A percentile compares a stretch with the other conserved stretches of the same genome.
Evolutionary conservation across 2,888 invertebrate species (phyloP).

Genomic region (Carpatolechia fugitivella): DNA sequence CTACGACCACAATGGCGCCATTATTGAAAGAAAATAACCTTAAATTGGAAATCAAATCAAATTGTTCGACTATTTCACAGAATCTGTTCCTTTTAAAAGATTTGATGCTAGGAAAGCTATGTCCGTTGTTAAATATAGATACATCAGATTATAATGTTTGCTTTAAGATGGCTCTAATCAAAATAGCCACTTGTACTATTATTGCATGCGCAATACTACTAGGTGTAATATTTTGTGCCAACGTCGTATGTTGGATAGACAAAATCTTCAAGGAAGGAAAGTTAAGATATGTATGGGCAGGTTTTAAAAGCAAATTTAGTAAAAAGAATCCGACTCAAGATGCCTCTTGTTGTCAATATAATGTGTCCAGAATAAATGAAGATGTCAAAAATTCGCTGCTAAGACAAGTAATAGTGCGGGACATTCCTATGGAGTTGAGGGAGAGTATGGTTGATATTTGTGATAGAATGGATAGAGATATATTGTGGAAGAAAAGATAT

Average conservation of each 20-base stretch:
- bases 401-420: slow-evolving; percentile 52
- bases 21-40: neutral
- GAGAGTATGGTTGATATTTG: slow-evolving; percentile 50
- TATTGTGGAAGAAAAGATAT: slow-evolving; percentile 46
- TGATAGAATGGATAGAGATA: slow-evolving; percentile 44
- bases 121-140: slow-evolving; percentile 31
- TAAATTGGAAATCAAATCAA: slow-evolving; percentile 40
- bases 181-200: neutral
- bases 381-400: slow-evolving; percentile 46
- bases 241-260: neutral
- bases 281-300: neutral
- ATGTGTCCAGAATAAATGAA: slow-evolving; percentile 26
- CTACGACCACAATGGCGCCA: slow-evolving; percentile 36
- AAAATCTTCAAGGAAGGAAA: slow-evolving; percentile 32
- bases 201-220: neutral
- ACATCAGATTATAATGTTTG: slow-evolving; percentile 25
- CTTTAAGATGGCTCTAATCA: neutral
- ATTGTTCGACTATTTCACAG: slow-evolving; percentile 61
- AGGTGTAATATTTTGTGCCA: neutral
- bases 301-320: slow-evolving; percentile 26
- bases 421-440: slow-evolving; percentile 54
- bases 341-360: slow-evolving; percentile 13
- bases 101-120: slow-evolving; percentile 49
- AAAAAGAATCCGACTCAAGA: slow-evolving; percentile 7
- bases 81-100: slow-evolving; percentile 51